Percentiles rank a stretch among this genome's conserved stretches.
phyloP scores from a whole-genome alignment of 2,888 invertebrate genomes.

The Aricia artaxerxes region DNA sequence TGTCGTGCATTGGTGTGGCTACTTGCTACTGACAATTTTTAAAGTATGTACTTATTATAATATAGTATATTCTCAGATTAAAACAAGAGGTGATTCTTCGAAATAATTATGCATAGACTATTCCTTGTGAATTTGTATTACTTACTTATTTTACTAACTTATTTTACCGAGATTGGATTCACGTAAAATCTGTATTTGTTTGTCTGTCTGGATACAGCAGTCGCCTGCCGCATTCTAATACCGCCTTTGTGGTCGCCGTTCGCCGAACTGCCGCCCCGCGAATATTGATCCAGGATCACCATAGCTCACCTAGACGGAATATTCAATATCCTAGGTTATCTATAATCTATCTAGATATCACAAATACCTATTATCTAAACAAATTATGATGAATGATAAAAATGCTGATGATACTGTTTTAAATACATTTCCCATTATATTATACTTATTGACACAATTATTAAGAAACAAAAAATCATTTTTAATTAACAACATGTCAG shows the following conservation, averaged over 20 bases:
- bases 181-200: constrained; percentile 19
- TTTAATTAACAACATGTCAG: no score
- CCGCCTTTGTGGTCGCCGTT: constrained; percentile 47
- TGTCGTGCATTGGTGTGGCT: no score
- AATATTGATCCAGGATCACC: constrained; percentile 46
- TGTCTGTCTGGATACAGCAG: constrained; percentile 29
- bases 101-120: background rate
- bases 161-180: background rate
- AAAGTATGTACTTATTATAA: no score
- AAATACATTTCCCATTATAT: no score
- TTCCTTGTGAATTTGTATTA: background rate
- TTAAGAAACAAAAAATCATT: no score
- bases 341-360: background rate
- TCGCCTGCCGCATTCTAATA: constrained; percentile 45
- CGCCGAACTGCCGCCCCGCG: constrained; percentile 46
- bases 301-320: background rate
- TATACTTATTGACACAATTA: no score
- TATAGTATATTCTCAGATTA: no score
- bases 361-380: no score
- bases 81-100: background rate
- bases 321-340: background rate
- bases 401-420: no score
- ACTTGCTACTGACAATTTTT: no score
- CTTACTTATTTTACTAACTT: no score
- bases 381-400: no score